phyloP scores from a whole-genome alignment of 1,140 invertebrate genomes.

The Tetranychus urticae region DNA sequence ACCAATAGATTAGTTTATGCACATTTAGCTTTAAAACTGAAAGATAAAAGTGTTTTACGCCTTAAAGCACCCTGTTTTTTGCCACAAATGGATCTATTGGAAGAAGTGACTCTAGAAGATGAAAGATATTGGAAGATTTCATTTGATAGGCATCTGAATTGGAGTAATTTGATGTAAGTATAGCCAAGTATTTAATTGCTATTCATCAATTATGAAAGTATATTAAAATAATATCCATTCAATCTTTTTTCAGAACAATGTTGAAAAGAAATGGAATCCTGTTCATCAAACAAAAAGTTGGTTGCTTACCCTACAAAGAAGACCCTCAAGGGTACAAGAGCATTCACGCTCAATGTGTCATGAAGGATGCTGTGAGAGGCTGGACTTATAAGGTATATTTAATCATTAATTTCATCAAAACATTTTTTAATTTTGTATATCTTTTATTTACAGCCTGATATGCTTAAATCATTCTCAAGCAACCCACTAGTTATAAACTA shows the following conservation, averaged over 20 bases:
- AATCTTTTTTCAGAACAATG: conserved; percentile 22
- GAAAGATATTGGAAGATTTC: conserved; percentile 55
- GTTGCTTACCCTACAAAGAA: conserved; percentile 59
- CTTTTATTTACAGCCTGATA: conserved; percentile 16
- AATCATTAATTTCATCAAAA: background rate
- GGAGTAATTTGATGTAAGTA: conserved; percentile 48
- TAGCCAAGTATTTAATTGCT: conserved; percentile 10
- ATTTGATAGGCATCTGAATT: conserved; percentile 57
- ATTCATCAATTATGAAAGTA: background rate
- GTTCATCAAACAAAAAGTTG: conserved; percentile 64
- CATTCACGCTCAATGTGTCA: conserved; percentile 53
- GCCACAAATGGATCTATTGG: conserved; percentile 48
- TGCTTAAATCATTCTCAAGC: conserved; percentile 26
- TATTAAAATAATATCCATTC: background rate
- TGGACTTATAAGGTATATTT: conserved; percentile 28
- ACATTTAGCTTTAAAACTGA: conserved; percentile 35
- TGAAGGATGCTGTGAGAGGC: conserved; percentile 43
- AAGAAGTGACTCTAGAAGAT: conserved; percentile 27
- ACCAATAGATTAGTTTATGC: conserved; percentile 52
- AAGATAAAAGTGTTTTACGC: conserved; percentile 28
- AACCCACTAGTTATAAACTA: conserved; percentile 27
- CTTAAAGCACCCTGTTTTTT: conserved; percentile 58
- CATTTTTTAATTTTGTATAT: background rate
- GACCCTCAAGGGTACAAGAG: conserved; percentile 44
- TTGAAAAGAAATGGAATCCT: conserved; percentile 41